A percentile compares a stretch with the other conserved stretches of the same genome.
phyloP scores from a whole-genome alignment of 2,888 invertebrate genomes.

The Eucera pruinosa region DNA sequence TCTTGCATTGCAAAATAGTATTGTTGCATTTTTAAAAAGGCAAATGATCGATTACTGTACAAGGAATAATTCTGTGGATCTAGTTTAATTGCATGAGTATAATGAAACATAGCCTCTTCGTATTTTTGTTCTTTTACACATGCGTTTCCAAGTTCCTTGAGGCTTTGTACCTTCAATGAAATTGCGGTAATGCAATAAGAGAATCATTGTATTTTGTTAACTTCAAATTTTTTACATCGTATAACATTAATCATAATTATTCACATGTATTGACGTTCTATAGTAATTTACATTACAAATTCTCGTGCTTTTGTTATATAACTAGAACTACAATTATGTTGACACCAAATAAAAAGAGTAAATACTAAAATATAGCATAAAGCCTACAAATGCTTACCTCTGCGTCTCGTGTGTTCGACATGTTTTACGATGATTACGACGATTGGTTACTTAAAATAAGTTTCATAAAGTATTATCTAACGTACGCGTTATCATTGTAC shows the following conservation, averaged over 20 bases:
- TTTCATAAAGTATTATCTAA: constrained; percentile 27
- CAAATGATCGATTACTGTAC: constrained; percentile 92
- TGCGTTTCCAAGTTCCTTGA: constrained; percentile 91
- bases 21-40: constrained; percentile 91
- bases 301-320: not conserved
- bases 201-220: not conserved
- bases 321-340: not conserved
- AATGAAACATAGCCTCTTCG: constrained; percentile 91
- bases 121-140: constrained; percentile 90
- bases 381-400: constrained; percentile 64
- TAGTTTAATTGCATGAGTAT: constrained; percentile 91
- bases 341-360: not conserved
- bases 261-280: not conserved
- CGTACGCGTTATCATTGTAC: constrained; percentile 35
- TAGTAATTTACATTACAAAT: not conserved
- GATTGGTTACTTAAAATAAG: constrained; percentile 15
- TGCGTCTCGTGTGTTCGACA: constrained; percentile 67
- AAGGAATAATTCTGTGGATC: constrained; percentile 89
- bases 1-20: constrained; percentile 91
- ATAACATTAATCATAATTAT: not conserved
- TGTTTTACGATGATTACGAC: constrained; percentile 31
- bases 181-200: constrained; percentile 22
- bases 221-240: not conserved
- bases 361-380: constrained; percentile 2
- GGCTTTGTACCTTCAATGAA: constrained; percentile 73